Base-by-base conservation (phyloP, 2,113 vertebrate species). In the Anser brachyrhynchus region DNA sequence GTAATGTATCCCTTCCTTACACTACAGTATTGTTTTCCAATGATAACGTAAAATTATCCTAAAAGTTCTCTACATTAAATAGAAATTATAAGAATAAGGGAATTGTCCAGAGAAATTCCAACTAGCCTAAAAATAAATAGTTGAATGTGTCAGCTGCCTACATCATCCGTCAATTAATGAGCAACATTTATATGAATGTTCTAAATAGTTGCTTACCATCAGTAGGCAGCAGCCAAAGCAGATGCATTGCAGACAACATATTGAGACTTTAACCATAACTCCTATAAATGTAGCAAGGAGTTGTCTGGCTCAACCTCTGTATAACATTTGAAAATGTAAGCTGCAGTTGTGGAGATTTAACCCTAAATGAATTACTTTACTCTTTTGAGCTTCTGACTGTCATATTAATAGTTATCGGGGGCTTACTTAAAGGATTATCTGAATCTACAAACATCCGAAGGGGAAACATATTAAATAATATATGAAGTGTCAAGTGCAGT, bases 201-300 rank as follows among this genome's bases (percentile, higher is more conserved):
- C 96, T 91, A 96, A 97, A 84, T 88, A 84, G 69, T 91, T 92
- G 52, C 88, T 57, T 95, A 29, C 84, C 90, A 80, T 93, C 92
- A 91, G 75, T 89, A 92, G 87, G 85, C 84, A 78, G 87, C 87
- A 94, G 95, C 86, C 89, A 85, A 85, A 97, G 90, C 95, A 93
- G 75, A 89, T 95, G 91, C 83, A 90, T 69, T 96, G 94, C 95
- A 84, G 94, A 92, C 65, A 88, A 74, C 79, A 64, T 64, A 69
- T 66, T 80, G 78, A 84, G 84, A 93, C 73, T 97, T 97, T 89
- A 77, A 57, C 91, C 69, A 80, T 92, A 90, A 89, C 94, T 94
- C 96, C 84, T 97, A 59, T 93, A 96, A 96, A 95, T 91, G 93
- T 93, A 89, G 80, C 77, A 92, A 75, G 66, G 62, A 89, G 12